These are phyloP conservation scores for Tiliqua scincoides DNA, from an alignment of 2,113 vertebrate genomes.

Conservation along the genomic window DNA sequence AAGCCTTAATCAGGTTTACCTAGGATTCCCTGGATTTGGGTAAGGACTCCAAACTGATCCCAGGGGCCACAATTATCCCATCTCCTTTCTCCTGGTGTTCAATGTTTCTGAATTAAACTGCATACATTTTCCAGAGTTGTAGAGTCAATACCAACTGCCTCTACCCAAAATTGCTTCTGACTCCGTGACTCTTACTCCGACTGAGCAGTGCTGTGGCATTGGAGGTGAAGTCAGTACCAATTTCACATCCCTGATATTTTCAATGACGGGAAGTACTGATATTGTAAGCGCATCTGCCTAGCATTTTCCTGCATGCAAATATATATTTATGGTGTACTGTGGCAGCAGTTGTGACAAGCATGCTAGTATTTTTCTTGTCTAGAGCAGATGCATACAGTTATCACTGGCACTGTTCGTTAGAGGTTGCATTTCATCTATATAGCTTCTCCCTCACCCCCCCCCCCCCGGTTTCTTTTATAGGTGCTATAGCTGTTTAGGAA, in stretches of 20 bases:
- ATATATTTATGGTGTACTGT: constrained; percentile 42
- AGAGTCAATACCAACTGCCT: no score
- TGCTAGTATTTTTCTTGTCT: constrained; percentile 54
- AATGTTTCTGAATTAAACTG: not conserved
- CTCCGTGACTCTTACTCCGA: no score
- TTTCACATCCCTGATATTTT: not conserved
- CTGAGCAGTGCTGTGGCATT: no score
- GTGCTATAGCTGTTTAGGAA: constrained; percentile 7
- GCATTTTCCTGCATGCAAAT: constrained; percentile 63
- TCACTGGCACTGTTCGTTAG: not conserved
- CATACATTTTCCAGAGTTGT: not conserved
- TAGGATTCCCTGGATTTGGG: no score
- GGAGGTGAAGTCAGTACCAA: no score
- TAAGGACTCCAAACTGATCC: not conserved
- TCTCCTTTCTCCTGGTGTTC: not conserved
- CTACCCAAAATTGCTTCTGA: no score
- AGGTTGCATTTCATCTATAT: constrained; percentile 10
- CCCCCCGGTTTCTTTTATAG: not conserved
- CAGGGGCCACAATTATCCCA: not conserved
- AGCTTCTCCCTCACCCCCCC: not conserved
- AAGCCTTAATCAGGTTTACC: not conserved
- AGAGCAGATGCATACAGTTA: constrained; percentile 2
- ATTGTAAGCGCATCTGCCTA: constrained; percentile 14
- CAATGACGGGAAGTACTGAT: not conserved
- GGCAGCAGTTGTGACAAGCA: constrained; percentile 56